phyloP scores from a whole-genome alignment of 2,888 invertebrate genomes.

The Dolomedes plantarius region DNA sequence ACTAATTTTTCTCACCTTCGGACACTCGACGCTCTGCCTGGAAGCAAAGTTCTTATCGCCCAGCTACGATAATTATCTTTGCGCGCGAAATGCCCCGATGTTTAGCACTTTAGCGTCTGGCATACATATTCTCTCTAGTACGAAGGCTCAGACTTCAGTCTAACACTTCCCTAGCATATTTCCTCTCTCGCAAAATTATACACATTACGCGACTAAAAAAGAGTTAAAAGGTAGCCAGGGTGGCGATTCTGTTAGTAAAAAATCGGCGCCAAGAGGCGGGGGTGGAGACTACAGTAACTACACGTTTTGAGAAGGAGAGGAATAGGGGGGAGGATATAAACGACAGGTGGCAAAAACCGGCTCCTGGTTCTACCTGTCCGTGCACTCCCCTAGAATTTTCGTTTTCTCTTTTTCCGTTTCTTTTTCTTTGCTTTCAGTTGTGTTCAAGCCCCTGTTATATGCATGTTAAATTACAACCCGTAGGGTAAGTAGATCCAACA shows the following conservation, averaged over 20 bases:
- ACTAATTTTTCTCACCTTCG: no score
- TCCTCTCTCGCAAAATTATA: neutral
- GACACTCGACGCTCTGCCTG: no score
- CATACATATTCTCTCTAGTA: neutral
- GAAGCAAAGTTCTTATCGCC: no score
- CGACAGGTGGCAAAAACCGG: conserved; percentile 66
- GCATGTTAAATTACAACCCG: no score
- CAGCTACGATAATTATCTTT: neutral
- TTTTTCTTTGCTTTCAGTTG: neutral
- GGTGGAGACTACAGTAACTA: conserved; percentile 31
- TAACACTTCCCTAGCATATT: neutral
- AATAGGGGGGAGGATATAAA: conserved; percentile 16
- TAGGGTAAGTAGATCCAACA: no score
- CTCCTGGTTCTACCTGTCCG: conserved; percentile 35
- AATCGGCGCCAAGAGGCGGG: conserved; percentile 8
- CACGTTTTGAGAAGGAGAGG: conserved; percentile 23
- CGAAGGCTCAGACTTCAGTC: neutral
- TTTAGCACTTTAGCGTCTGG: neutral
- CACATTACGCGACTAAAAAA: neutral
- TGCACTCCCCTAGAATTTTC: conserved; percentile 34
- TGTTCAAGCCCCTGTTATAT: neutral
- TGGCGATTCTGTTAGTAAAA: conserved; percentile 15
- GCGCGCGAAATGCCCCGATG: neutral
- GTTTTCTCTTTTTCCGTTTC: conserved; percentile 29
- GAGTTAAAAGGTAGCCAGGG: conserved; percentile 11